Evolutionary conservation across 64 coral and sea anemone genomes (phyloP).

Genomic region (Acropora yongei): DNA sequence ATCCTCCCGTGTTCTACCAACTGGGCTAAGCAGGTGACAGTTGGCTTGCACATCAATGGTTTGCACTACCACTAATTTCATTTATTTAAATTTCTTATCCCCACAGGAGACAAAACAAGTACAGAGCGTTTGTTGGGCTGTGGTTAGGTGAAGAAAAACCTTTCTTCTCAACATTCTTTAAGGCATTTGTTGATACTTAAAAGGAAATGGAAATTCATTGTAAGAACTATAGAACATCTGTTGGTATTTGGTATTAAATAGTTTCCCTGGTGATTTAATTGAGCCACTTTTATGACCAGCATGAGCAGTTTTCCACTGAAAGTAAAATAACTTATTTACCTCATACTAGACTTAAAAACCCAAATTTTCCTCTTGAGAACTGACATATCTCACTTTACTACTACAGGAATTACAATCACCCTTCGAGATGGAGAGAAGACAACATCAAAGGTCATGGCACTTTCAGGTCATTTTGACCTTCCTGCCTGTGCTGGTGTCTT

Average conservation of each 20-base stretch:
- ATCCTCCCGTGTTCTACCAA: no score
- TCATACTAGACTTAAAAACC: background rate
- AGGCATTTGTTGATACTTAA: conserved; percentile 9
- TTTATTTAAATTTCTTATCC: background rate
- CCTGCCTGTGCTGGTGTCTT: no score
- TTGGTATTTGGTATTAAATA: background rate
- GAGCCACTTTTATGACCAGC: no score
- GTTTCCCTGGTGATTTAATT: no score
- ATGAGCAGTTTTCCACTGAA: background rate
- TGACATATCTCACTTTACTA: background rate
- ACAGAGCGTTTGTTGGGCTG: conserved; percentile 21
- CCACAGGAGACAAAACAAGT: conserved; percentile 18
- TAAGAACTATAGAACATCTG: background rate
- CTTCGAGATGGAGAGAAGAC: conserved; percentile 40
- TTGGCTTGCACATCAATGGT: no score
- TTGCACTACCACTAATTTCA: no score
- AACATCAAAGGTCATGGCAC: conserved; percentile 45
- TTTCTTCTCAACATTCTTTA: no score
- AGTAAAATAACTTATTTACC: background rate
- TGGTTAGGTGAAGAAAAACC: no score
- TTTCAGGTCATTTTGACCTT: conserved; percentile 44
- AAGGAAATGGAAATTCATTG: conserved; percentile 7
- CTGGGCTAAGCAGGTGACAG: no score
- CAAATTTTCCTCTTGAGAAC: background rate
- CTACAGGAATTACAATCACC: conserved; percentile 44